These are phyloP conservation scores for Mobula hypostoma DNA, from an alignment of 2,113 vertebrate species.

Conservation along the genomic window DNA sequence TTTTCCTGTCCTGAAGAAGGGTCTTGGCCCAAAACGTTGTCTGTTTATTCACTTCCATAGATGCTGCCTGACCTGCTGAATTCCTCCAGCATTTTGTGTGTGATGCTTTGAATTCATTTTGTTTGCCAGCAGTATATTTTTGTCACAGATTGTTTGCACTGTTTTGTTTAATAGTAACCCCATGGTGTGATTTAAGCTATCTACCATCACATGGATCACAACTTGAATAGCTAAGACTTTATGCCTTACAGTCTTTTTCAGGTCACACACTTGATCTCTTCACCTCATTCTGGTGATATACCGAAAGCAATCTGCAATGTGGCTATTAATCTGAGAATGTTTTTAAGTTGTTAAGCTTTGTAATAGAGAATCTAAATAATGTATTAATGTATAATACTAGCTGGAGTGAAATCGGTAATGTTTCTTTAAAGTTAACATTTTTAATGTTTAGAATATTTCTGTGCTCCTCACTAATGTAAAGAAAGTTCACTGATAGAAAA, in stretches of 20 bases:
- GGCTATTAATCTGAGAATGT: background rate
- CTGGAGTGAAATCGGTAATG: background rate
- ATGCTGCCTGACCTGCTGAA: too few relatives aligned
- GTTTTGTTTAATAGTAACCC: background rate
- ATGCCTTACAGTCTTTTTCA: background rate
- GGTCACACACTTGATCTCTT: background rate
- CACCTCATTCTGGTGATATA: background rate
- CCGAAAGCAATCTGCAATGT: background rate
- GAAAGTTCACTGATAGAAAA: background rate
- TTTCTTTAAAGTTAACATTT: background rate
- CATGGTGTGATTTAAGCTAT: background rate
- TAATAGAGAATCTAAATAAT: background rate
- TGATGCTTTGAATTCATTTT: too few relatives aligned
- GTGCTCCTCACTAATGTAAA: background rate
- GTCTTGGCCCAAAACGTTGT: too few relatives aligned
- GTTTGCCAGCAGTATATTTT: background rate
- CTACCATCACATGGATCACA: background rate
- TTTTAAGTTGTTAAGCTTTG: background rate
- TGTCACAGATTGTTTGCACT: too few relatives aligned
- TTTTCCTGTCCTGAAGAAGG: too few relatives aligned
- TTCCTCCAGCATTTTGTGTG: too few relatives aligned
- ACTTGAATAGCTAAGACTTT: background rate
- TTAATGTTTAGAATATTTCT: background rate
- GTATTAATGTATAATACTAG: too few relatives aligned
- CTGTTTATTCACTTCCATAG: too few relatives aligned